Evolutionary conservation across 2,113 vertebrate species (phyloP), one percentile per base, ranked within the genome.

Genomic region (Pedionomus torquatus): DNA sequence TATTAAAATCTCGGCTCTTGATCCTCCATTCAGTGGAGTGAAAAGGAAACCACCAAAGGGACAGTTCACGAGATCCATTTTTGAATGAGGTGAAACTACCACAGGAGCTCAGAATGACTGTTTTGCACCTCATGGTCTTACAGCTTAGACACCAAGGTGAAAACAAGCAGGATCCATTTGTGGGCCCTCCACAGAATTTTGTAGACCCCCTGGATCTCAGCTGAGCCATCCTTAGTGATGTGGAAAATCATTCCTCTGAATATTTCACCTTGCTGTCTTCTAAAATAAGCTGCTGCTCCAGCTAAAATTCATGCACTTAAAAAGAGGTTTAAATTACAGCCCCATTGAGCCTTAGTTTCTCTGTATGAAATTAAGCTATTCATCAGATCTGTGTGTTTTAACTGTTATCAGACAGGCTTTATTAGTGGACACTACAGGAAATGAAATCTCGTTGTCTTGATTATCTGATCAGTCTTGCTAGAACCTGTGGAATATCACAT

Each of bases 331-430:
- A n/a, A 85, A n/a, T 70, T 89, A 55, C 25, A 94, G 13, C 43
- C 25, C 19, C 43, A 11, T 41, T 92, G 65, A 88, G 48, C 39
- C 26, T 54, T 71, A 79, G 30, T 93, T 95, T 89, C 41, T 52
- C n/a, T 64, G 80, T 51, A 2, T 72, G 48, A 87, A 91, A 84
- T 84, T 43, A 84, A 87, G 44, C 19, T 57, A 33, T 93, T 95
- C 35, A 49, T 87, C 81, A 87, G n/a, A 71, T 51, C 49, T 76
- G 31, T 10, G 44, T 75, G 25, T 86, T 94, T 76, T 66, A 92
- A 68, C 31, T 74, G 41, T 77, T 94, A 94, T 26, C 0, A 0
- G 51, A 71, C 25, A 46, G n/a, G 5, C 46, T 78, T 72, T 52
- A 49, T 41, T 69, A 78, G 61, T 64, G 77, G 48, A 35, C 0